Conservation (phyloP, 2,888 invertebrate species). For the Himalopsyche tibetana region DNA sequence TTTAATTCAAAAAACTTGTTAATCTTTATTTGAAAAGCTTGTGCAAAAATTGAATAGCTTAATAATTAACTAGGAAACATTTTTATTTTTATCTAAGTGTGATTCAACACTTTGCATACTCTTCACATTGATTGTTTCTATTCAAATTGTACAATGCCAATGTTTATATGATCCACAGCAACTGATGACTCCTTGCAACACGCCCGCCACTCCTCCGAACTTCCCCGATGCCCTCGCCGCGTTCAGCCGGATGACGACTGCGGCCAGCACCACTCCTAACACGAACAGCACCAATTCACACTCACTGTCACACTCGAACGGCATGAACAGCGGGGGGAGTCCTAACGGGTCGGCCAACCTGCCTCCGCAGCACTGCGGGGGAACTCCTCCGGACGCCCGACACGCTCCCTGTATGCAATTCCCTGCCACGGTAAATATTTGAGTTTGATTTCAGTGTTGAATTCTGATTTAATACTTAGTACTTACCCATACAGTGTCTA, state of each 20-base stretch:
- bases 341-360: constrained; percentile 70
- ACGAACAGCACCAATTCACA: constrained; percentile 70
- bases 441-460: background rate
- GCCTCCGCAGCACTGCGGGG: constrained; percentile 73
- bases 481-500: no score
- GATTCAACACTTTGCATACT: no score
- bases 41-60: no score
- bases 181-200: constrained; percentile 95
- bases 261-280: constrained; percentile 70
- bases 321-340: constrained; percentile 74
- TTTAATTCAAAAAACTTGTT: no score
- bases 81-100: no score
- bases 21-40: no score
- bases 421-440: constrained; percentile 74
- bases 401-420: constrained; percentile 70
- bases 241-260: constrained; percentile 91
- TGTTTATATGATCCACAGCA: constrained; percentile 72
- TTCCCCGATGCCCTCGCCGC: constrained; percentile 94
- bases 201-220: constrained; percentile 95
- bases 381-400: constrained; percentile 70
- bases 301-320: constrained; percentile 73
- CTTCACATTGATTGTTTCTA: background rate
- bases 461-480: no score
- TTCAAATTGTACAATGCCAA: background rate
- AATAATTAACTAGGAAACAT: no score